phyloP scores from a whole-genome alignment of 2,888 invertebrate genomes.

The Leucoma salicis region DNA sequence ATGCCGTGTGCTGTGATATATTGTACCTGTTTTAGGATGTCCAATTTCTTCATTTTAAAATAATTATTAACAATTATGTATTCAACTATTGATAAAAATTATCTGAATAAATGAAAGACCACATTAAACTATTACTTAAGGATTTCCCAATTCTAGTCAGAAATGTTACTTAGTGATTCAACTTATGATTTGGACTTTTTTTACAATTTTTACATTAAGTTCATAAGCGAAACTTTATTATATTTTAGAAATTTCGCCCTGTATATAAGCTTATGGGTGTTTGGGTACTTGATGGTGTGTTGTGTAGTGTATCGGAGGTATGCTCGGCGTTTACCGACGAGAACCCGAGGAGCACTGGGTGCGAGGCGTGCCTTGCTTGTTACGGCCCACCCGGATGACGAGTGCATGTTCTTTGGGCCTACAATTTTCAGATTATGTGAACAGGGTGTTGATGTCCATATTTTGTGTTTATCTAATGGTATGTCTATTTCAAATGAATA shows the following conservation, averaged over 20 bases:
- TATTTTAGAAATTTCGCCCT: conserved; percentile 68
- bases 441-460: conserved; percentile 86
- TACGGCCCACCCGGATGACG: conserved; percentile 98
- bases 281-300: conserved; percentile 71
- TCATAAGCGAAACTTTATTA: conserved; percentile 58
- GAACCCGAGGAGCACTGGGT: conserved; percentile 74
- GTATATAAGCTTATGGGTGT: conserved; percentile 80
- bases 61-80: too few relatives aligned
- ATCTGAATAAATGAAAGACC: too few relatives aligned
- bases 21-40: too few relatives aligned
- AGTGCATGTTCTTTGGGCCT: conserved; percentile 99
- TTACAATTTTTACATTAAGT: conserved; percentile 61
- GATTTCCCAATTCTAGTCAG: conserved; percentile 58
- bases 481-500: too few relatives aligned
- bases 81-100: too few relatives aligned
- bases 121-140: too few relatives aligned
- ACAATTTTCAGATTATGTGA: conserved; percentile 87
- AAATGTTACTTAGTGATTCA: conserved; percentile 61
- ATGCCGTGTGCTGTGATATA: too few relatives aligned
- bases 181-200: conserved; percentile 52
- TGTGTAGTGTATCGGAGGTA: conserved; percentile 79
- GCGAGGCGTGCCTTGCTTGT: conserved; percentile 88
- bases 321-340: conserved; percentile 71
- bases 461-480: conserved; percentile 94
- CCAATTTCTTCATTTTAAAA: too few relatives aligned